Conservation (phyloP, 2,113 vertebrate genomes). For the Coptodon rendalli region DNA sequence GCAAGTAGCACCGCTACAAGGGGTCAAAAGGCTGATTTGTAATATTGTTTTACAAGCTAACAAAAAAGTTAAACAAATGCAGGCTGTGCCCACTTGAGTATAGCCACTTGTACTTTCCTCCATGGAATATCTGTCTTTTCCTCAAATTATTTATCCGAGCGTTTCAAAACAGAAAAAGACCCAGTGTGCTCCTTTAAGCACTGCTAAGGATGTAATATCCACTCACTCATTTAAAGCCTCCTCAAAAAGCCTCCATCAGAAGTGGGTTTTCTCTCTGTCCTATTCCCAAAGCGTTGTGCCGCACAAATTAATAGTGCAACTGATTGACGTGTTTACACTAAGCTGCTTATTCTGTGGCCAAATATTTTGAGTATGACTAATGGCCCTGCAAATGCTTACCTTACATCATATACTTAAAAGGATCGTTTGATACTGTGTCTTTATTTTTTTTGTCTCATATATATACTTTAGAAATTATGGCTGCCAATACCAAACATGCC, state of each 20-base stretch:
- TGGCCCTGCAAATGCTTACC: neutral
- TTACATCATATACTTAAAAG: neutral
- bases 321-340: neutral
- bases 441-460: neutral
- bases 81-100: neutral
- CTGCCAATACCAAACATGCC: neutral
- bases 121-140: neutral
- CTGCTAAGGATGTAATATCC: neutral
- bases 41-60: neutral
- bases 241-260: neutral
- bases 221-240: neutral
- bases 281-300: neutral
- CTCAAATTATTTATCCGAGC: neutral
- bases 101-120: neutral
- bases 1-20: neutral
- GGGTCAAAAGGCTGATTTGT: neutral
- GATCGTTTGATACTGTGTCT: neutral
- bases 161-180: neutral
- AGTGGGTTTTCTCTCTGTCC: neutral
- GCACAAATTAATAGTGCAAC: neutral
- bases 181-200: neutral
- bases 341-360: neutral
- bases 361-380: neutral
- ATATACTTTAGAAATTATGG: neutral
- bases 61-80: neutral